These are phyloP conservation scores for Mastomys natalensis DNA, from an alignment of 2,113 vertebrate species.

Conservation along the genomic window DNA sequence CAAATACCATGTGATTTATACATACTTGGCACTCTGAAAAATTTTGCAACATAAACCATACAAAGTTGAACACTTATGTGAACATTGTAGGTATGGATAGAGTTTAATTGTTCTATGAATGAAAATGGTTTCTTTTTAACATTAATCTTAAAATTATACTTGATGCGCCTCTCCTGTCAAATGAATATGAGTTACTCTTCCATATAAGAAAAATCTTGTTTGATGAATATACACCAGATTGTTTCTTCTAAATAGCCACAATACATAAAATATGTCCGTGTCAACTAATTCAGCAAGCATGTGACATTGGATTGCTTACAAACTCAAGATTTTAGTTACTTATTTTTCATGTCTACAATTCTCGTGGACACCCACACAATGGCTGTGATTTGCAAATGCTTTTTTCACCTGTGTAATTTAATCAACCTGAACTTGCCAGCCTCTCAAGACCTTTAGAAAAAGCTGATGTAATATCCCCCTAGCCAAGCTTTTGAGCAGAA, in stretches of 20 bases:
- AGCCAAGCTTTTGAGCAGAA: constrained; percentile 62
- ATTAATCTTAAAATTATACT: constrained; percentile 40
- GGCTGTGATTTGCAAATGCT: constrained; percentile 63
- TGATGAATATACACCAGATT: neutral
- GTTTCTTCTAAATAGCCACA: constrained; percentile 57
- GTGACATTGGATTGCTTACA: constrained; percentile 31
- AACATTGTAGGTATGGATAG: neutral
- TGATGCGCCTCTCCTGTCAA: constrained; percentile 11
- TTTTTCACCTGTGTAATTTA: constrained; percentile 73
- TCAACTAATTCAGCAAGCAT: neutral
- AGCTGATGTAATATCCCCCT: constrained; percentile 64
- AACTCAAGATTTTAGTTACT: constrained; percentile 52
- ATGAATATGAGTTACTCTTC: constrained; percentile 51
- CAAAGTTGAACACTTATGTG: neutral
- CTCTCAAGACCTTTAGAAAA: constrained; percentile 59
- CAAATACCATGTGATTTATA: neutral
- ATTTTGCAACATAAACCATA: neutral
- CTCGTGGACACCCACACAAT: constrained; percentile 39
- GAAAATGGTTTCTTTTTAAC: constrained; percentile 30
- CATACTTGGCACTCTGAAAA: constrained; percentile 3
- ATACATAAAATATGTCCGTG: constrained; percentile 31
- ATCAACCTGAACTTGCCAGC: constrained; percentile 64
- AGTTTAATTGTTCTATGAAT: neutral
- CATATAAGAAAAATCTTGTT: constrained; percentile 32
- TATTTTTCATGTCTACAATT: constrained; percentile 62